Base-by-base conservation (phyloP, 1,140 invertebrate genomes). In the Cydia fagiglandana region DNA sequence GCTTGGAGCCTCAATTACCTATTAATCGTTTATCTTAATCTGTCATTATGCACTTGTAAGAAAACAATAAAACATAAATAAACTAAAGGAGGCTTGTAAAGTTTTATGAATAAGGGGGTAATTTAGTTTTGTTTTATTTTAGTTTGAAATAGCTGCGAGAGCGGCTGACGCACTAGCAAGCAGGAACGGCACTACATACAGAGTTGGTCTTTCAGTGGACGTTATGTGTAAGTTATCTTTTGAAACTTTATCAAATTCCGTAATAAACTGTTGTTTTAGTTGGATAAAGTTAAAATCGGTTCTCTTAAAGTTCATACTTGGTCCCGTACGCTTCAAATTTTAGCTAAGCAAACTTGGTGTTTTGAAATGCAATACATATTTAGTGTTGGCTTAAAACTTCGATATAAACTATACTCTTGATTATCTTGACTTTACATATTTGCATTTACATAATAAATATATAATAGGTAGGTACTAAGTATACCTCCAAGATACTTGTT, bases 181-280 rank as follows among this genome's bases (percentile, higher is more conserved):
- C 47, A 85, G 90, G 61, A 92, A 86, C 75, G 92, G 91, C 5
- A 94, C 93, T 0, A 75, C 76, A 0, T 94, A 94, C 50, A 88
- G 86, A 77, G 93, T 93, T 73, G 94, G 94, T 15, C 88, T 93
- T 12, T 93, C 94, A 75, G 89, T 88, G 7, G 93, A 93, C 45
- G 87, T 94, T 4, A 75, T 94, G 45, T 94, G 94, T 94, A 89
- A 92, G 93, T 82, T 74, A 12, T 17, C 12, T 30, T 38, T 70
- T 2, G 17, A 30, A 75, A 77, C 45, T 20, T 74, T 38, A 45
- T 45, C 34, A 13, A 73, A 50, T 73, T 70, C 17, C 6, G 28
- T n/a, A 30, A 15, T 30, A 34, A 34, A 38, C 38, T 38, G 64
- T 68, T 15, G 64, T 70, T 34, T 70, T 38, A 34, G 64, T n/a